Conservation (phyloP, 1,140 invertebrate species). For the Theocolax elegans region DNA sequence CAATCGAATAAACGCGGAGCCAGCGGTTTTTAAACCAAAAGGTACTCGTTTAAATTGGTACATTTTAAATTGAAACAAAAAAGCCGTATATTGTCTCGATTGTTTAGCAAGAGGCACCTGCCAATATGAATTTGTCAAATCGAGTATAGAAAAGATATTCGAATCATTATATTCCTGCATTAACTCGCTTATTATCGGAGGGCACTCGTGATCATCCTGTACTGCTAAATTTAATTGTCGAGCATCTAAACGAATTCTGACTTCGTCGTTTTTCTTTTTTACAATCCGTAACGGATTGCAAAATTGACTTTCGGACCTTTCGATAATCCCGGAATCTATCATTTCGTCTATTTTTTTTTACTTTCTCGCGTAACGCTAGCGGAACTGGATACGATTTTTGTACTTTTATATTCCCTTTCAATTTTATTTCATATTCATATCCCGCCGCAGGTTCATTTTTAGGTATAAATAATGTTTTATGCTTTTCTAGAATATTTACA, state of each 20-base stretch:
- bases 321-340: conserved; percentile 32
- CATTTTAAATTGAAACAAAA: neutral
- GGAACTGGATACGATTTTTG: neutral
- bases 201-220: neutral
- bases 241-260: neutral
- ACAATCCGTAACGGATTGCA: neutral
- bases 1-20: conserved; percentile 27
- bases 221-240: neutral
- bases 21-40: conserved; percentile 56
- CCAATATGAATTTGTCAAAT: conserved; percentile 43
- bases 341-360: conserved; percentile 28
- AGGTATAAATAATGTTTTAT: neutral
- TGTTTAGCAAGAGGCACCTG: conserved; percentile 43
- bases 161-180: neutral
- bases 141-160: conserved; percentile 40
- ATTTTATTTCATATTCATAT: neutral
- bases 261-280: neutral
- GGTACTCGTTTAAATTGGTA: conserved; percentile 51
- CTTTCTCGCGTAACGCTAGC: neutral
- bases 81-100: conserved; percentile 42
- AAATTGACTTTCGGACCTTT: neutral
- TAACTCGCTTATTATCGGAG: neutral
- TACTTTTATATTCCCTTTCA: neutral
- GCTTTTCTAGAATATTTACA: neutral
- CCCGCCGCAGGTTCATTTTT: neutral